Base-by-base conservation (phyloP, 2,888 invertebrate species). In the Lithophane socia region DNA sequence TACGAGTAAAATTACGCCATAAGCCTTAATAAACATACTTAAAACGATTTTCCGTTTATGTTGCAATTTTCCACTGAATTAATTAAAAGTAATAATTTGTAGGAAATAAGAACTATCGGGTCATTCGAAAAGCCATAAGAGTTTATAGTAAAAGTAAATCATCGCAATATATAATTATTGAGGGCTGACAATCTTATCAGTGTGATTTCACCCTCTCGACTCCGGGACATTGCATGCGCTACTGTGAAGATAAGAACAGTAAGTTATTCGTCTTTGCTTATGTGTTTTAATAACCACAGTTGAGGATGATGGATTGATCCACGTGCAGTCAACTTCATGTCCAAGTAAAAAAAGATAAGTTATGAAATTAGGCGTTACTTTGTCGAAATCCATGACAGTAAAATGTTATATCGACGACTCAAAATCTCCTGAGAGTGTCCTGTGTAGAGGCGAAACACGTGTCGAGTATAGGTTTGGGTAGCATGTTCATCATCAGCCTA, bases 141-240 rank as follows among this genome's bases (percentile, higher is more conserved):
- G 44, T 37, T 21, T 37, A 13, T 24, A n/a, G 68, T 54, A 70
- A 77, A 77, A 73, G 54, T 37, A 42, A 75, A 77, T 77, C 29
- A 67, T 44, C 47, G 12, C 42, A 66, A 75, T 73, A 71, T 61
- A 78, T 82, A 83, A 87, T 87, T 83, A 86, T 81, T 71, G 56
- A 80, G 73, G 71, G 74, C 71, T 75, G 73, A 78, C 86, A 80
- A 86, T 85, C 83, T 87, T 87, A 87, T 88, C 88, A 75, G 60
- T 87, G 83, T 87, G 87, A 83, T 86, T 87, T 83, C 88, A 87
- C 77, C 74, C 84, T 80, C 85, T 83, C 75, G 54, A 73, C 76
- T 83, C 47, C 61, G 37, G 74, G 79, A 78, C 82, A 68, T 80
- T 80, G 81, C 87, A 75, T 58, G 68, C 16, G 24, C 18, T 77